phyloP scores from a whole-genome alignment of 2,113 vertebrate species.

The Bothrops jararaca region DNA sequence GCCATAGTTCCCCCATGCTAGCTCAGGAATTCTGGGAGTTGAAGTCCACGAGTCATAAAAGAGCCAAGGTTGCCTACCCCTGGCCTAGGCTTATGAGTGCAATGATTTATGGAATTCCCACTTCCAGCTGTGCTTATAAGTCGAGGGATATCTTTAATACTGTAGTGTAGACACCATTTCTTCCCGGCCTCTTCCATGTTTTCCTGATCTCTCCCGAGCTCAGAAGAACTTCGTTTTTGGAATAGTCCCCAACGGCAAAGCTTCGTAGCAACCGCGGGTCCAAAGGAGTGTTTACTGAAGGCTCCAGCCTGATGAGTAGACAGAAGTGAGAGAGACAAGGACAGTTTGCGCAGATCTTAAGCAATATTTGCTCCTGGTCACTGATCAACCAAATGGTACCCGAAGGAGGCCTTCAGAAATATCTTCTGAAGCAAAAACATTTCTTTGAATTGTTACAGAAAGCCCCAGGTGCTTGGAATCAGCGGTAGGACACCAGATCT shows the following conservation, averaged over 20 bases:
- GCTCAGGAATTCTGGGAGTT: too few species aligned
- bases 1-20: too few species aligned
- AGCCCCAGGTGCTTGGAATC: background rate
- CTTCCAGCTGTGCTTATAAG: too few species aligned
- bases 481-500: background rate
- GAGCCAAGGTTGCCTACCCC: too few species aligned
- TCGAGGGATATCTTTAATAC: background rate
- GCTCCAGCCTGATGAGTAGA: background rate
- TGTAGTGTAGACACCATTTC: background rate
- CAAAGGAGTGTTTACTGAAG: constrained; percentile 14
- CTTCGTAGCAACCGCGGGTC: background rate
- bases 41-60: too few species aligned
- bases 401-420: background rate
- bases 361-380: constrained; percentile 10
- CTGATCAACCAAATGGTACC: background rate
- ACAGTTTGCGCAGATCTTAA: background rate
- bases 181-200: background rate
- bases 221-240: background rate
- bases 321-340: background rate
- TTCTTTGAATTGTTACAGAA: background rate
- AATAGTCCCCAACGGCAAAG: background rate
- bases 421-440: background rate
- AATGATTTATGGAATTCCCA: too few species aligned
- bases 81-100: too few species aligned
- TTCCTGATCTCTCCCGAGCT: background rate